These are phyloP conservation scores for Capra hircus DNA, from an alignment of 2,113 vertebrate species.

Conservation along the genomic window DNA sequence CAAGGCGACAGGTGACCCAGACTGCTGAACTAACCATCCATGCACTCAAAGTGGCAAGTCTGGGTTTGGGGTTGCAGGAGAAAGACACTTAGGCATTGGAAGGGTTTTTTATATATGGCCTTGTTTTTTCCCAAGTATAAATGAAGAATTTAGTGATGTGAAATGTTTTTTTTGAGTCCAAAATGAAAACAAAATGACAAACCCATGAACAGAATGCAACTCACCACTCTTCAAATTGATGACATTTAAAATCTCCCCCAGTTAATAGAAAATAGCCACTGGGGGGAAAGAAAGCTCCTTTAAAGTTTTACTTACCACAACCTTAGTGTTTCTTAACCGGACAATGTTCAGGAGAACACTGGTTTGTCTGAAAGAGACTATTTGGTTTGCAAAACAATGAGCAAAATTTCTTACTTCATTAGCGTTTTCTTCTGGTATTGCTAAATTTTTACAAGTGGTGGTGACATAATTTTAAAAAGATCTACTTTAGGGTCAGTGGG, in stretches of 20 bases:
- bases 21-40: constrained; percentile 63
- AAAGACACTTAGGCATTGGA: constrained; percentile 70
- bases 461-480: constrained; percentile 45
- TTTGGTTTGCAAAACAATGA: constrained; percentile 71
- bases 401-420: constrained; percentile 56
- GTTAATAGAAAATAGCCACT: constrained; percentile 41
- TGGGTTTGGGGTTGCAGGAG: constrained; percentile 70
- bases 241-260: constrained; percentile 23
- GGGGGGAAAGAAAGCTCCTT: not conserved
- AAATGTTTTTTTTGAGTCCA: not conserved
- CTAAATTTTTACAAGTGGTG: constrained; percentile 52
- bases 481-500: constrained; percentile 14
- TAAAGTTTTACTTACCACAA: constrained; percentile 57
- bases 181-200: constrained; percentile 23
- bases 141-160: constrained; percentile 40
- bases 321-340: constrained; percentile 66
- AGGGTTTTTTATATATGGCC: constrained; percentile 75
- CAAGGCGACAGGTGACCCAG: constrained; percentile 73
- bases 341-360: constrained; percentile 46
- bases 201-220: constrained; percentile 5
- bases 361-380: constrained; percentile 66
- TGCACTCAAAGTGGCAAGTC: constrained; percentile 71
- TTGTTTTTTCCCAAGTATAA: constrained; percentile 72
- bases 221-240: constrained; percentile 30
- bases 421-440: constrained; percentile 76